These are phyloP conservation scores for Simalia tracyae DNA, from an alignment of 2,797 vertebrate species.

Conservation along the genomic window DNA sequence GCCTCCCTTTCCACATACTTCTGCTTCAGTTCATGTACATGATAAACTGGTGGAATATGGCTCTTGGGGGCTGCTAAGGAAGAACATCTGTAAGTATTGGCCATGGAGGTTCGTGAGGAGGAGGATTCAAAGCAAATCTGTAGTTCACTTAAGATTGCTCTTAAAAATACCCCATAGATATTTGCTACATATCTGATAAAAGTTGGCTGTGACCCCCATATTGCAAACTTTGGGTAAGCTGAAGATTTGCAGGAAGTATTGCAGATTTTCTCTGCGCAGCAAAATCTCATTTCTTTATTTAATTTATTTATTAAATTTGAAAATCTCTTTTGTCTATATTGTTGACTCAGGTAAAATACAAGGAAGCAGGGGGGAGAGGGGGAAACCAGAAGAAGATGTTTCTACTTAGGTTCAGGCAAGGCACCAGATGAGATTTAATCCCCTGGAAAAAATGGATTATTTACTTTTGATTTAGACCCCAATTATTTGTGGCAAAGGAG, in stretches of 20 bases:
- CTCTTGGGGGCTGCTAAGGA: not conserved
- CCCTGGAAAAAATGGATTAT: not conserved
- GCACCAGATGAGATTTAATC: not conserved
- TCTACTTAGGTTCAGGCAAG: not conserved
- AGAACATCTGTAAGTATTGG: not conserved
- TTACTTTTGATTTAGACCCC: not conserved
- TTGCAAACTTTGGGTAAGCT: not conserved
- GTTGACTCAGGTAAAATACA: not conserved
- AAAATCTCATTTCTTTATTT: not conserved
- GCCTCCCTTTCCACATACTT: not conserved
- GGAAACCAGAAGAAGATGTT: not conserved
- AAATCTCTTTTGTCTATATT: not conserved
- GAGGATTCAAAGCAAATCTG: not conserved
- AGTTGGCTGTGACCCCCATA: not conserved
- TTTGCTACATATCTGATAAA: not conserved
- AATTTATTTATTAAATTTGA: not conserved
- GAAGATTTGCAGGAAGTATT: not conserved
- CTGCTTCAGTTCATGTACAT: not conserved
- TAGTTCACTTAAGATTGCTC: not conserved
- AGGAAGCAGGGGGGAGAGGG: not conserved
- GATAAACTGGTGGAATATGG: slow-evolving; percentile 2
- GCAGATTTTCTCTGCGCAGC: not conserved
- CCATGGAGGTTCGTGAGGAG: not conserved
- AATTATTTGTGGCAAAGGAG: not conserved
- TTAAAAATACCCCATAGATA: not conserved